Evolutionary conservation across 1,140 invertebrate species (phyloP).

Genomic region (Nilaparvata lugens): DNA sequence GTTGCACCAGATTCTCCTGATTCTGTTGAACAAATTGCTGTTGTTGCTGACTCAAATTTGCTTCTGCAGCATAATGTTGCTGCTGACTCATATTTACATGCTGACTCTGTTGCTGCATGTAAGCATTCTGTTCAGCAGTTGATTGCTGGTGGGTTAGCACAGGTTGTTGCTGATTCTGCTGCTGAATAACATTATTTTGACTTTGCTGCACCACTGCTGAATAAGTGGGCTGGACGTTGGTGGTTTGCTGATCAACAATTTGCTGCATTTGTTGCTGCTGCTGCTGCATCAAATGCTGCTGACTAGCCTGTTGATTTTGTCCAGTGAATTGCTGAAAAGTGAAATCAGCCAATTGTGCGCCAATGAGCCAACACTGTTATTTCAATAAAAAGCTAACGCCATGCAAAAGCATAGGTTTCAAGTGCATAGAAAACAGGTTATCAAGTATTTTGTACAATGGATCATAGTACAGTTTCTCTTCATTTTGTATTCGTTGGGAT

Average conservation of each 20-base stretch:
- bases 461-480: no score
- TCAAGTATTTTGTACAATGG: no score
- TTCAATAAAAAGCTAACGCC: no score
- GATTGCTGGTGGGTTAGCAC: slow-evolving; percentile 28
- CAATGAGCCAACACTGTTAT: no score
- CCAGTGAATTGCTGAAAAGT: no score
- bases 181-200: slow-evolving; percentile 32
- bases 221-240: slow-evolving; percentile 37
- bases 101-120: slow-evolving; percentile 38
- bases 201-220: slow-evolving; percentile 35
- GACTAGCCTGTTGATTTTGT: no score
- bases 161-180: slow-evolving; percentile 38
- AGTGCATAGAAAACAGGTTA: no score
- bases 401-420: no score
- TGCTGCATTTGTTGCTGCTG: slow-evolving; percentile 39
- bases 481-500: no score
- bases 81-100: slow-evolving; percentile 8
- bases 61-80: slow-evolving; percentile 15
- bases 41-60: slow-evolving; percentile 32
- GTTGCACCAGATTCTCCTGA: slow-evolving; percentile 32
- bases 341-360: no score
- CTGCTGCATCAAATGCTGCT: slow-evolving; percentile 15
- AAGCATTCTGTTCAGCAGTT: slow-evolving; percentile 23
- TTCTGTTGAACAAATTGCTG: slow-evolving; percentile 34
- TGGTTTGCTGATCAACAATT: slow-evolving; percentile 42